Evolutionary conservation across 1,140 invertebrate genomes (phyloP).

Genomic region (Anastrepha ludens): DNA sequence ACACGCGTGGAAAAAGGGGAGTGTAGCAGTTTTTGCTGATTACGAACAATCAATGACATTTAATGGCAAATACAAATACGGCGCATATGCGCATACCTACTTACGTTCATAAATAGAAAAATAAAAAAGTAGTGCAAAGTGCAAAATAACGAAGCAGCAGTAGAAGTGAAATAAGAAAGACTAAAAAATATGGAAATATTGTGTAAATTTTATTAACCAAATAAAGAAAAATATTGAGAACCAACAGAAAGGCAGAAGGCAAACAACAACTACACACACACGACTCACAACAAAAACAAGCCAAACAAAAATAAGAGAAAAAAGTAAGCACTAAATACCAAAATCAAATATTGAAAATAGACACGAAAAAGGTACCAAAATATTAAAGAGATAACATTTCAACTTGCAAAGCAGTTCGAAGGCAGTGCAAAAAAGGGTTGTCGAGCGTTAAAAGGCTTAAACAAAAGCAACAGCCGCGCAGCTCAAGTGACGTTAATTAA

Average conservation of each 20-base stretch:
- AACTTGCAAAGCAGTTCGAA: neutral
- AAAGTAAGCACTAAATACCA: neutral
- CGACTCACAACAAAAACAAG: neutral
- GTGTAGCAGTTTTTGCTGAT: slow-evolving; percentile 8
- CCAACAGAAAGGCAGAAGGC: neutral
- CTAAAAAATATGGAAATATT: neutral
- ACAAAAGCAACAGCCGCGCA: neutral
- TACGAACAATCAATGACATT: slow-evolving; percentile 47
- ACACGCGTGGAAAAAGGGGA: neutral
- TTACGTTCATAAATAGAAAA: neutral
- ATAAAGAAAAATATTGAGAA: neutral
- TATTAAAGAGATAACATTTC: neutral
- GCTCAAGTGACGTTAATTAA: neutral
- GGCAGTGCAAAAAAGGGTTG: slow-evolving; percentile 11
- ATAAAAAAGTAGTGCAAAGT: slow-evolving; percentile 31
- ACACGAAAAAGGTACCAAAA: neutral
- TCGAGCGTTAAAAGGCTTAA: neutral
- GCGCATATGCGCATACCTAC: neutral
- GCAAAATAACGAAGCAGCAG: slow-evolving; percentile 8
- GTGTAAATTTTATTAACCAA: slow-evolving; percentile 14
- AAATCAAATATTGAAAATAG: neutral
- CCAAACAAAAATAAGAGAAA: neutral
- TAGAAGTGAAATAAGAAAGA: neutral
- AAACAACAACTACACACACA: neutral
- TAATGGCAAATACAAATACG: neutral